Evolutionary conservation across 2,797 vertebrate genomes (phyloP), one percentile per base, ranked within the genome.

Genomic region (Distichodus sexfasciatus): DNA sequence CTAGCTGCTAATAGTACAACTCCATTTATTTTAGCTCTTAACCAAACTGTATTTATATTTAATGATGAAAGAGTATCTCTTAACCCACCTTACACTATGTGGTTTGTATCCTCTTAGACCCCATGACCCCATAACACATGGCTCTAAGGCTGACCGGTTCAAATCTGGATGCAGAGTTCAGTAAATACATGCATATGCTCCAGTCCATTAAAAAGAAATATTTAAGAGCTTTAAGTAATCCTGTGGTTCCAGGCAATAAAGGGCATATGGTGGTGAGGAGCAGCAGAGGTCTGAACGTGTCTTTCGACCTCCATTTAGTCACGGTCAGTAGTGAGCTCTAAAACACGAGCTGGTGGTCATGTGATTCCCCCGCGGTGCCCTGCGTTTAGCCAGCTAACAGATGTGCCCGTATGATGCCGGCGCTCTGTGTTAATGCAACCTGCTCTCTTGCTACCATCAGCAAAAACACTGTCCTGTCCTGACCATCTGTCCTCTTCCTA

Each of bases 351-450:
- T 26, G 63, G 26, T 69, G 9, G 47, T 48, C 66, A n/a, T n/a
- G n/a, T 44, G 15, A 28, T 31, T 60, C 57, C 44, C 57, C 57
- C 23, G 17, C n/a, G 14, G 54, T 58, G 43, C 62, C 44, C 41
- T 41, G 14, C 21, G 17, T 10, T 33, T 59, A 47, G 51, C 28
- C 40, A 53, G 17, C 31, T 47, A 67, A 64, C 63, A 66, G 67
- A 71, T 74, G 66, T 63, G 47, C 57, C 38, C 43, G 47, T 57
- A 21, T 38, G 57, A 7, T 33, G 51, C 47, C n/a, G 31, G 21
- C 50, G 55, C 29, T 9, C 21, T 40, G 47, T 51, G 60, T 41
- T 67, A 72, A 57, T 36, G 43, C 29, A 66, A 14, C 28, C 29
- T 55, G 33, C 36, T 48, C 29, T 65, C 26, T 55, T 14, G 11